These are phyloP conservation scores for Cataglyphis altisquamis DNA, from an alignment of 2,888 invertebrate species.

Conservation along the genomic window DNA sequence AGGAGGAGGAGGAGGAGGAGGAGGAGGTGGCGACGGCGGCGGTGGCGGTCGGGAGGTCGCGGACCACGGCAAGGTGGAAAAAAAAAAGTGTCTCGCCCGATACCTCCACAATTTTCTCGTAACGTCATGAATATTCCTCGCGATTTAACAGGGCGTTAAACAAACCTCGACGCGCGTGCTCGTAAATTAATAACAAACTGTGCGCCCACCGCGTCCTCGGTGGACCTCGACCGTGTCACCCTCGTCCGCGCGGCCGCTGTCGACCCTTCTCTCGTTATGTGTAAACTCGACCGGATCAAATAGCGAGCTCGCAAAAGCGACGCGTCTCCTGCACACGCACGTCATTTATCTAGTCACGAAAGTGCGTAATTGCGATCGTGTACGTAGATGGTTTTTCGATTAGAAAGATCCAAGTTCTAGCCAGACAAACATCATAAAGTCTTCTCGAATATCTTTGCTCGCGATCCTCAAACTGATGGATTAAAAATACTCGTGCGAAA, in stretches of 20 bases:
- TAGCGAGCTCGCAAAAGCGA: constrained; percentile 31
- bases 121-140: constrained; percentile 69
- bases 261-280: constrained; percentile 48
- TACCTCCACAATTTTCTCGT: constrained; percentile 65
- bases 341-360: constrained; percentile 26
- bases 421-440: neutral
- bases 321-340: neutral
- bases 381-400: constrained; percentile 25
- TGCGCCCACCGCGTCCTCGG: neutral
- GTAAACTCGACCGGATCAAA: constrained; percentile 50
- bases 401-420: constrained; percentile 7
- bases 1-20: neutral
- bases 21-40: neutral
- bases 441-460: neutral
- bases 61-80: constrained; percentile 1
- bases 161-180: constrained; percentile 60
- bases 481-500: neutral
- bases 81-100: constrained; percentile 58
- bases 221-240: neutral
- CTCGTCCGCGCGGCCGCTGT: constrained; percentile 34
- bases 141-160: constrained; percentile 64
- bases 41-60: constrained; percentile 8
- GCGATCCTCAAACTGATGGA: neutral
- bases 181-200: constrained; percentile 67
- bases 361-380: constrained; percentile 13